Conservation (phyloP, 2,888 invertebrate genomes). For the Clepsis dumicolana region DNA sequence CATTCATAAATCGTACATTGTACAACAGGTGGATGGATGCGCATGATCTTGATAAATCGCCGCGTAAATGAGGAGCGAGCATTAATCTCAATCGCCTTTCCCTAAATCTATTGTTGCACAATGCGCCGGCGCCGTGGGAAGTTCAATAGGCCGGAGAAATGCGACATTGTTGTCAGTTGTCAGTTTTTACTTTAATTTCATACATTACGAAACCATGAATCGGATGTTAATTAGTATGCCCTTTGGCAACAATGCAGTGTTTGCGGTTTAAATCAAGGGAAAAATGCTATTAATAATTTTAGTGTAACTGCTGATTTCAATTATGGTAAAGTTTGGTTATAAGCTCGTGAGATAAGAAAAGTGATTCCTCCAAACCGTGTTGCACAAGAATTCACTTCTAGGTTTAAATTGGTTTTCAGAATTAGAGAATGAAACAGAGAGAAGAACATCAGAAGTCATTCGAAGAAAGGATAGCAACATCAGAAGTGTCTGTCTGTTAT, state of each 20-base stretch:
- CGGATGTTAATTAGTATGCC: slow-evolving; percentile 62
- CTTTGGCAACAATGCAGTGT: slow-evolving; percentile 52
- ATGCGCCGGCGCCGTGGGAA: slow-evolving; percentile 66
- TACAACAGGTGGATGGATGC: slow-evolving; percentile 42
- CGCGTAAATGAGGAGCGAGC: slow-evolving; percentile 59
- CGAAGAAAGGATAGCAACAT: no score
- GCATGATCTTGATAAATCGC: slow-evolving; percentile 53
- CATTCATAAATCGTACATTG: slow-evolving; percentile 15
- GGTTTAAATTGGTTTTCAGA: background rate
- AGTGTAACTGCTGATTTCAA: background rate
- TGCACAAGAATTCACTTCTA: background rate
- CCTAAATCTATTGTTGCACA: slow-evolving; percentile 68
- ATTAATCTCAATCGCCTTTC: slow-evolving; percentile 69
- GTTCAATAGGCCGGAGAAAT: slow-evolving; percentile 58
- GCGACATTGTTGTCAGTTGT: slow-evolving; percentile 60
- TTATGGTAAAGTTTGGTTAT: background rate
- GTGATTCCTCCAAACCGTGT: background rate
- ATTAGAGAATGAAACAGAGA: no score
- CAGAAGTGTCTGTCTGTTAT: no score
- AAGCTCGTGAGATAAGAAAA: background rate
- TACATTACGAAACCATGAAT: slow-evolving; percentile 60
- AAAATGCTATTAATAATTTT: background rate
- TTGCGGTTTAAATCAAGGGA: slow-evolving; percentile 27
- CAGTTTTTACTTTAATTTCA: slow-evolving; percentile 51
- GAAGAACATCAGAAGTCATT: no score